These are phyloP conservation scores for Notodonta ziczac DNA, from an alignment of 2,888 invertebrate genomes.

Conservation along the genomic window DNA sequence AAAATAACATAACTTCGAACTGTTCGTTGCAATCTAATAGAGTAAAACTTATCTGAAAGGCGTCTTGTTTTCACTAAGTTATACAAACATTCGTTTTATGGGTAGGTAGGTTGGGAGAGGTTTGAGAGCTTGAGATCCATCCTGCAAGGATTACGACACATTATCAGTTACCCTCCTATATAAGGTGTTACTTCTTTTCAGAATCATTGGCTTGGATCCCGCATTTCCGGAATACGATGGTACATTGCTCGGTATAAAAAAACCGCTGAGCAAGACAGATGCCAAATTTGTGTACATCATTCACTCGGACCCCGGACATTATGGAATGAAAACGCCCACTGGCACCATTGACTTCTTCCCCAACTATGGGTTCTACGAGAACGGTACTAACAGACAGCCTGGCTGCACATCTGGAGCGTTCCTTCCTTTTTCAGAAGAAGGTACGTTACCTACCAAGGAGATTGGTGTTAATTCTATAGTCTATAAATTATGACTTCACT, in stretches of 20 bases:
- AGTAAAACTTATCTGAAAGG: too few relatives aligned
- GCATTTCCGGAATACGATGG: slow-evolving; percentile 73
- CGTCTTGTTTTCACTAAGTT: too few relatives aligned
- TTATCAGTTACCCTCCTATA: too few relatives aligned
- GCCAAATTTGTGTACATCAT: slow-evolving; percentile 81
- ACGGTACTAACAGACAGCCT: slow-evolving; percentile 21
- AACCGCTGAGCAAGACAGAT: slow-evolving; percentile 54
- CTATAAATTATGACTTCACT: too few relatives aligned
- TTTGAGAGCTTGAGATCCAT: too few relatives aligned
- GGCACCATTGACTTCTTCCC: slow-evolving; percentile 78
- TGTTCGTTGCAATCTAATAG: too few relatives aligned
- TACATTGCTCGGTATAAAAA: slow-evolving; percentile 3
- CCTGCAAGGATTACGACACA: too few relatives aligned
- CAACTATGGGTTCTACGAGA: slow-evolving; percentile 56
- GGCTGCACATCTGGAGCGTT: slow-evolving; percentile 23
- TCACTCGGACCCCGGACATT: slow-evolving; percentile 82
- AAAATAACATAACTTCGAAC: too few relatives aligned
- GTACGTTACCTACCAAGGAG: neutral
- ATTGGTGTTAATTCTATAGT: too few relatives aligned
- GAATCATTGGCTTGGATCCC: slow-evolving; percentile 79
- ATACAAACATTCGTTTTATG: too few relatives aligned
- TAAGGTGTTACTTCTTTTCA: slow-evolving; percentile 28
- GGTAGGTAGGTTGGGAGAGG: too few relatives aligned
- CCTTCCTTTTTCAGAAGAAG: slow-evolving; percentile 11
- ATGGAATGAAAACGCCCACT: slow-evolving; percentile 63